Evolutionary conservation across 1,140 invertebrate genomes (phyloP), one percentile per base, ranked within the genome.

Genomic region (Tribolium madens): DNA sequence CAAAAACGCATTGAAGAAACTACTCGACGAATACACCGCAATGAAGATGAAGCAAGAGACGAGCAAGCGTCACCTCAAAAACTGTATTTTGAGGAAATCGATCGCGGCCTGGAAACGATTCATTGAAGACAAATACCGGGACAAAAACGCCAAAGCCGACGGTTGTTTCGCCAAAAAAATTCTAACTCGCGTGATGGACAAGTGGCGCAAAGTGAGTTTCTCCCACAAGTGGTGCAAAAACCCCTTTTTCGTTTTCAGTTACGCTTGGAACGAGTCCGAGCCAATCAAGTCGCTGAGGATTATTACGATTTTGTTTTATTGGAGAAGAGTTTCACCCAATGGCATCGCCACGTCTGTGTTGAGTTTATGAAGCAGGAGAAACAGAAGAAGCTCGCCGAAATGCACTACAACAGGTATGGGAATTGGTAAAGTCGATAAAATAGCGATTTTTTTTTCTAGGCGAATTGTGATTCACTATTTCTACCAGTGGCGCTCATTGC

Each of bases 401-500:
- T 85, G 6, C 90, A 91, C 84, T 87, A 90, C 79, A 87, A 88
- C 68, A 88, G 88, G 89, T 89, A 79, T 42, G 36, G 21, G 21
- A 5, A 26, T 21, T 21, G 18, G 6, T 2, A 26, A 26, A 26
- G n/a, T n/a, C n/a, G n/a, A 26, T 26, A 26, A 26, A 21, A 4
- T 26, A 26, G 21, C 3, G 21, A 26, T 71, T 48, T 73, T 78
- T 53, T 64, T 13, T 84, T 86, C 13, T 82, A 91, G 89, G 82
- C 87, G 88, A 78, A 77, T 91, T 6, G 83, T 90, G 74, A 90
- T 91, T 83, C 90, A 90, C 81, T 87, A 87, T 2, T 87, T 91
- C 72, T 89, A 90, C 15, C 88, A 87, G 75, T 92, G 91, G 91
- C 86, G 88, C 75, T 88, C 88, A 1, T 84, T 92, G 69, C 90